A percentile compares a stretch with the other conserved stretches of the same genome.
Evolutionary conservation across 37 sponge, comb jelly and placozoan genomes (phyloP).

Genomic region (Crambe crambe): DNA sequence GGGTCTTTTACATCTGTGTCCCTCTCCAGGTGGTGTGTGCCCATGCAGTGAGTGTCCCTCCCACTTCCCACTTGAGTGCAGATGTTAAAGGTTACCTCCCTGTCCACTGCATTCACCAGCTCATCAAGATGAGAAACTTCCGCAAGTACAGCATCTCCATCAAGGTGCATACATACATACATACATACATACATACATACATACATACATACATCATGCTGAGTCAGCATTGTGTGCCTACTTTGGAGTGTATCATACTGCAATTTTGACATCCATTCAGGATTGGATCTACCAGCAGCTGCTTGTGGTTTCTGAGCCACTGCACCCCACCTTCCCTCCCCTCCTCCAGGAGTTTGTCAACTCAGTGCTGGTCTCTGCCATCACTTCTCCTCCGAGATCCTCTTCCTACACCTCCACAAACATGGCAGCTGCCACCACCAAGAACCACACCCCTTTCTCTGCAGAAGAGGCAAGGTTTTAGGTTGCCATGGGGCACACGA

Average conservation of each 20-base stretch:
- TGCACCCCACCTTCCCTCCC: constrained; percentile 69
- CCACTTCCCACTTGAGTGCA: constrained; percentile 73
- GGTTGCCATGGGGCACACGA: no score
- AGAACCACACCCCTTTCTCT: constrained; percentile 43
- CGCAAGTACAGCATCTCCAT: constrained; percentile 71
- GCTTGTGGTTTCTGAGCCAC: constrained; percentile 36
- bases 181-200: no score
- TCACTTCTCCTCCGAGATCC: background rate
- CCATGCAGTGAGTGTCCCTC: constrained; percentile 76
- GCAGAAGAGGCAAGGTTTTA: constrained; percentile 46
- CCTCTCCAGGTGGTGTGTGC: constrained; percentile 63
- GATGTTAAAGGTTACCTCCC: constrained; percentile 82
- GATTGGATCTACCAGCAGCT: constrained; percentile 80
- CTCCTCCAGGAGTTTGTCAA: constrained; percentile 73
- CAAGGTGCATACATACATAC: constrained; percentile 44
- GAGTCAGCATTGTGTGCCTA: no score
- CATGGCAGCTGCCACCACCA: background rate
- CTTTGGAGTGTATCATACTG: no score
- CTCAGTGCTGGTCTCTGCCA: constrained; percentile 52
- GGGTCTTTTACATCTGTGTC: background rate
- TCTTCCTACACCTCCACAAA: constrained; percentile 2
- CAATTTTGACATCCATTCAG: constrained; percentile 27
- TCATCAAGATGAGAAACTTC: constrained; percentile 77
- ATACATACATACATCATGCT: no score
- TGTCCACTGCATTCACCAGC: constrained; percentile 85